These are phyloP conservation scores for Sitta carolinensis DNA, from an alignment of 2,797 vertebrate species.

Conservation along the genomic window DNA sequence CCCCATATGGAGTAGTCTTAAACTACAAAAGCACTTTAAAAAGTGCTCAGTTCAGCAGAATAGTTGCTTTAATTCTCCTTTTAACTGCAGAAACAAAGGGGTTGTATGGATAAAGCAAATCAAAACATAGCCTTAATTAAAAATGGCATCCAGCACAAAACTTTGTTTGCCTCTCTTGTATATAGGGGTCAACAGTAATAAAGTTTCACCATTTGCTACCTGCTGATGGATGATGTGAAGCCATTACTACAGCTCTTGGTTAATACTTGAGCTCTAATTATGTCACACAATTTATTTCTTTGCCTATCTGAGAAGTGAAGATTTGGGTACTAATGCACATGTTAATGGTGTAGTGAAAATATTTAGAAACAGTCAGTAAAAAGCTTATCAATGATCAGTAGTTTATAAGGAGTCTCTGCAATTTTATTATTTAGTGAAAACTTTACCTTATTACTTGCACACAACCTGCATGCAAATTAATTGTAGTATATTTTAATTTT, in stretches of 20 bases:
- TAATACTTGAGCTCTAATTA: not conserved
- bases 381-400: not conserved
- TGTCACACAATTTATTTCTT: not conserved
- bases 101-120: not conserved
- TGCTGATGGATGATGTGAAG: conserved; percentile 31
- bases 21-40: not conserved
- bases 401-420: not conserved
- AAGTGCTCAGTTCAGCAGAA: not conserved
- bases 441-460: not conserved
- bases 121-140: conserved; percentile 13
- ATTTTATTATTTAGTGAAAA: not conserved
- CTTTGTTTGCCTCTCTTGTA: not conserved
- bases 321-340: not conserved
- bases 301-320: not conserved
- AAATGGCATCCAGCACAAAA: not conserved
- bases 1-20: not conserved
- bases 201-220: not conserved
- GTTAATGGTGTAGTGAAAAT: not conserved
- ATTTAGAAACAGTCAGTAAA: not conserved
- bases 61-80: not conserved
- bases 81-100: not conserved
- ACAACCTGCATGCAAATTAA: not conserved
- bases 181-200: not conserved
- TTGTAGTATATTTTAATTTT: not conserved
- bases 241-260: not conserved